A percentile compares a stretch with the other conserved stretches of the same genome.
phyloP scores from a whole-genome alignment of 1,140 invertebrate genomes.

The Samia ricini region DNA sequence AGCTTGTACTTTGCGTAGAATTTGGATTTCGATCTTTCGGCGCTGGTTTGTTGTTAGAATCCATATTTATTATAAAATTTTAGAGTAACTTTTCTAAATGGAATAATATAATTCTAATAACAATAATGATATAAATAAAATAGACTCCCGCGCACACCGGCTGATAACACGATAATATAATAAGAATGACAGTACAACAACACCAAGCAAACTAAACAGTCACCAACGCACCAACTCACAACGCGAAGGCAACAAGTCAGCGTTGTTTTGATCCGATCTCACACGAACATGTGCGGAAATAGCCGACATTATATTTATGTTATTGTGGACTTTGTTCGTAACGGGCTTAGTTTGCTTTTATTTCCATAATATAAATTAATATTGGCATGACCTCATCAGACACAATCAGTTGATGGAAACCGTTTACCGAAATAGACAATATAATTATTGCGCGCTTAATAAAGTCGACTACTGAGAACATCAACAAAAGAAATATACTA shows the following conservation, averaged over 20 bases:
- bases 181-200: constrained; percentile 31
- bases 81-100: constrained; percentile 3
- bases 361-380: background rate
- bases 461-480: too few species aligned
- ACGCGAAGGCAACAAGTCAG: constrained; percentile 22
- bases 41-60: constrained; percentile 46
- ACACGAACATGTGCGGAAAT: constrained; percentile 49
- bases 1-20: constrained; percentile 37
- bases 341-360: constrained; percentile 1
- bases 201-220: constrained; percentile 37
- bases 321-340: constrained; percentile 34
- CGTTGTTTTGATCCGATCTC: constrained; percentile 63
- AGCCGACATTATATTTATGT: constrained; percentile 50
- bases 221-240: constrained; percentile 12
- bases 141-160: constrained; percentile 36
- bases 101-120: too few species aligned
- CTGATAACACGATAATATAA: constrained; percentile 51
- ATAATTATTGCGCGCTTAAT: too few species aligned
- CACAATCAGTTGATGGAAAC: background rate
- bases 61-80: constrained; percentile 33
- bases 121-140: constrained; percentile 9
- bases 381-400: background rate
- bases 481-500: too few species aligned
- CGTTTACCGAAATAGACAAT: too few species aligned
- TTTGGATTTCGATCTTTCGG: constrained; percentile 41